Evolutionary conservation across 2,888 invertebrate genomes (phyloP), one percentile per base, ranked within the genome.

Genomic region (Oxycera nigricornis): DNA sequence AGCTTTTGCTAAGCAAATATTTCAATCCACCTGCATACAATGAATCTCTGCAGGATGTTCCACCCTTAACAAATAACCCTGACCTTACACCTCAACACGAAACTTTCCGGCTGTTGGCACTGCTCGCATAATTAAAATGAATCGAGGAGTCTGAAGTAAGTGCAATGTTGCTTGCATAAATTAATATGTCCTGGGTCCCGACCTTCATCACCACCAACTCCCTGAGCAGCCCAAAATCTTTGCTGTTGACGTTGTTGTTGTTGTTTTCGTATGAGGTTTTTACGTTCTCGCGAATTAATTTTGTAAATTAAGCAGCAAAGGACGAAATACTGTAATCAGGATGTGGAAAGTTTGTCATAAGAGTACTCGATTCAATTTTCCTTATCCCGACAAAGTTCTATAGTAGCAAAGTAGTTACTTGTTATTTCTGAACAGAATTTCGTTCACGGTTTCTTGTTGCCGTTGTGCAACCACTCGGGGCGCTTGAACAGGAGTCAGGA

Each of bases 321-420:
- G 11, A 55, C 22, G 52, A 55, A 55, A 55, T 46, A 11, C 46
- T 4, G 52, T 55, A 55, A 55, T 55, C 52, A 55, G 52, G 52
- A 55, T 55, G 52, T 55, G 52, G 52, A 55, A 55, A 55, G 22
- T 55, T 55, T 55, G 52, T 55, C 52, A 55, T 55, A 55, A 55
- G 52, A 22, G 52, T 7, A 55, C 52, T 55, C 24, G 52, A 55
- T 55, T 55, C 52, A 55, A 55, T 55, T 55, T 55, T 24, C 52
- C 52, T 55, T 55, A 55, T 55, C 52, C 52, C 20, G 22, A 55
- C 52, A 24, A 24, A 24, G 52, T 24, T 55, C n/a, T n/a, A 22
- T 9, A 22, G 20, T 55, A 9, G 24, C 52, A 55, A 55, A 55
- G 52, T 55, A 55, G 22, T 22, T 24, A 24, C 52, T 55, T 55